Base-by-base conservation (phyloP, 2,888 invertebrate genomes). In the Seira musarum region DNA sequence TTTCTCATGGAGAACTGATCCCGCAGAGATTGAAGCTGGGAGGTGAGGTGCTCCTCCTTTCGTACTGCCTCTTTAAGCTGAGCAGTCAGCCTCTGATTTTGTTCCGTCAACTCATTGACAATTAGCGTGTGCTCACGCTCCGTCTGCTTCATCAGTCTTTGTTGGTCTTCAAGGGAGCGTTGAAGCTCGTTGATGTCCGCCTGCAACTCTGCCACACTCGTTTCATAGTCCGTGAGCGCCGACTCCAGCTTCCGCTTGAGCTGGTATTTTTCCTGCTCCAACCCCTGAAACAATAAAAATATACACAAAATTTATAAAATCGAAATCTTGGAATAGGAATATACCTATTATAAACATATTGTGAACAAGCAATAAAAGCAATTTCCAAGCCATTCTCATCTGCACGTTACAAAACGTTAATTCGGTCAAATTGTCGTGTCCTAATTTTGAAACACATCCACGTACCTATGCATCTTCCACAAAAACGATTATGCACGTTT, bases 191-290 rank as follows among this genome's bases (percentile, higher is more conserved):
- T 91, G 88, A 97, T 92, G 90, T 98, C 98, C 86, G 94, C 93
- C 89, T 97, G 96, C 63, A 97, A 91, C 89, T 98, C 98, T 87
- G 94, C 90, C 64, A 96, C 92, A 84, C 94, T 92, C 69, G 95
- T 93, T 87, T 98, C 97, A 88, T 95, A 95, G 89, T 98, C 97
- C 35, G 95, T 94, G 88, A 95, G 94, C 60, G 94, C 93, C 60
- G 95, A 94, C 87, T 95, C 94, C 88, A 98, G 90, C 87, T 95
- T 94, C 82, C 97, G 92, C 81, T 95, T 92, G 70, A 98, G 91
- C 70, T 94, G 91, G 89, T 98, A 95, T 87, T 96, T 94, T 90
- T 98, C 97, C 90, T 98, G 97, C 90, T 97, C 96, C 89, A 97
- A 91, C 88, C 93, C 93, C 97, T 98, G 92, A 0, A 90, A 72